Evolutionary conservation across 2,113 vertebrate genomes (phyloP).

Genomic region (Acrocephalus arundinaceus): DNA sequence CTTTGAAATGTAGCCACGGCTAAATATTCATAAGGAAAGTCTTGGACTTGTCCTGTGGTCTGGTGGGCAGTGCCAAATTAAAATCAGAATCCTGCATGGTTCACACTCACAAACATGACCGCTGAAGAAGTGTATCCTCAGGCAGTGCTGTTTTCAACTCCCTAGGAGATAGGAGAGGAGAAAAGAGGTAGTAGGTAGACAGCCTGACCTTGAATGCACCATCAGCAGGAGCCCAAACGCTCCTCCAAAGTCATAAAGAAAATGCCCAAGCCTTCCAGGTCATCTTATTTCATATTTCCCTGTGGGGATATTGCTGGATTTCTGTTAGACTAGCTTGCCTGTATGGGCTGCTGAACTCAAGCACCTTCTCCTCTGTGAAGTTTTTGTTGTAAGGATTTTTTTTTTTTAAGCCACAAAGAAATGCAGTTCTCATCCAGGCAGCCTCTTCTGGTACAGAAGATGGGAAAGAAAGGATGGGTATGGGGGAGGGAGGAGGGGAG

Average conservation of each 20-base stretch:
- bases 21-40: background rate
- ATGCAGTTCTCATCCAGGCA: background rate
- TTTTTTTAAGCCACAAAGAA: constrained; percentile 33
- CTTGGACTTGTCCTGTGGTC: constrained; percentile 28
- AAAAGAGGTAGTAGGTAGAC: constrained; percentile 29
- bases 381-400: background rate
- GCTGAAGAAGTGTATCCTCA: background rate
- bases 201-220: constrained; percentile 25
- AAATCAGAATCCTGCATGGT: constrained; percentile 26
- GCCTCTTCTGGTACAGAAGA: background rate
- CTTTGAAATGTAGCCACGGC: background rate
- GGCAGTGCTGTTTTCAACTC: constrained; percentile 37
- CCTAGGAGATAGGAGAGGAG: constrained; percentile 30
- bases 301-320: background rate
- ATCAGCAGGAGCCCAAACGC: background rate
- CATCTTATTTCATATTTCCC: constrained; percentile 13
- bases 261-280: constrained; percentile 20
- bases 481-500: background rate
- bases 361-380: constrained; percentile 34
- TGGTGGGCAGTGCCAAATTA: constrained; percentile 34
- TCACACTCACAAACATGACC: background rate
- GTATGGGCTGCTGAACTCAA: background rate
- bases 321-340: background rate
- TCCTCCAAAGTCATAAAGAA: constrained; percentile 26
- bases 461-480: background rate